Percentiles rank a stretch among this genome's conserved stretches.
Evolutionary conservation across 1,140 invertebrate genomes (phyloP).

Genomic region (Psilanteris sp.): DNA sequence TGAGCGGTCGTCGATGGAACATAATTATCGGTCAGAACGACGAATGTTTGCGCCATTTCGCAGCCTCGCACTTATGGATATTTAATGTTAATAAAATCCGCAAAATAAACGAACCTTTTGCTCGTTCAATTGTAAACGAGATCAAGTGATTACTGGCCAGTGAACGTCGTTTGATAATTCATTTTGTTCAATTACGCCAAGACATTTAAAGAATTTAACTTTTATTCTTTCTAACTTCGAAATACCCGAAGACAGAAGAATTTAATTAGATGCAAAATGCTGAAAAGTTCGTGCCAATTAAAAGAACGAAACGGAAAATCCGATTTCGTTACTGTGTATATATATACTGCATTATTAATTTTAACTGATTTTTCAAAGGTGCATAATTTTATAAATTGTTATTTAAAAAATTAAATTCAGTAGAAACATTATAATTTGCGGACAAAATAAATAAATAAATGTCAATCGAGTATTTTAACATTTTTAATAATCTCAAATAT

Average conservation of each 20-base stretch:
- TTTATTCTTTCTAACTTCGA: constrained; percentile 36
- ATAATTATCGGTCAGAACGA: constrained; percentile 60
- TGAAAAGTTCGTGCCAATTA: constrained; percentile 8
- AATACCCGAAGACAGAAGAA: constrained; percentile 13
- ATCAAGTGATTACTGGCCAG: constrained; percentile 29
- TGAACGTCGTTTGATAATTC: constrained; percentile 32
- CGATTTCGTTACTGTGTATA: background rate
- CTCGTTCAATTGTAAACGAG: constrained; percentile 31
- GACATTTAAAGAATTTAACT: constrained; percentile 39
- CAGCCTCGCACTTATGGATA: constrained; percentile 21
- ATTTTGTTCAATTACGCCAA: constrained; percentile 44
- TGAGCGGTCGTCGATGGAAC: constrained; percentile 45
- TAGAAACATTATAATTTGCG: too few species aligned
- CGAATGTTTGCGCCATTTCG: constrained; percentile 58
- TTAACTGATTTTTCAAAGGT: too few species aligned
- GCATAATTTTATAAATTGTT: too few species aligned
- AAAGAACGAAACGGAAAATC: background rate
- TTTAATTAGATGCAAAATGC: constrained; percentile 37
- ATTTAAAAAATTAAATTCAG: too few species aligned
- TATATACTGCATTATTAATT: too few species aligned
- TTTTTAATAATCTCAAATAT: too few species aligned
- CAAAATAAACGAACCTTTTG: constrained; percentile 30
- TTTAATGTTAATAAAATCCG: constrained; percentile 52
- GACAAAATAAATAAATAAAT: too few species aligned
- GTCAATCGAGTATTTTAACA: too few species aligned